phyloP scores from a whole-genome alignment of 1,140 invertebrate genomes.

The Drosophila sulfurigaster region DNA sequence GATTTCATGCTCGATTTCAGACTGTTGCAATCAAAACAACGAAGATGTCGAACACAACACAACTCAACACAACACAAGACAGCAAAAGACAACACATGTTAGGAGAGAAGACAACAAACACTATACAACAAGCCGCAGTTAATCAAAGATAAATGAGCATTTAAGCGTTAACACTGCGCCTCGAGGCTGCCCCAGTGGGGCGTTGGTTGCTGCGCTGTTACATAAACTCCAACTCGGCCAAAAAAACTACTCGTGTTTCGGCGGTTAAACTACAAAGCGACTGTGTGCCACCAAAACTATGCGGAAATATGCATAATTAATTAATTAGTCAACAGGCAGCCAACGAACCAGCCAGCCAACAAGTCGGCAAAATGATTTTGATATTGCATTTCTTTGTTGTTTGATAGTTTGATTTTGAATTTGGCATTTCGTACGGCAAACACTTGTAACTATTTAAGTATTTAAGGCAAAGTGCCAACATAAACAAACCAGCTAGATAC shows the following conservation, averaged over 20 bases:
- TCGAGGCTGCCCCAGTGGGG: slow-evolving; percentile 54
- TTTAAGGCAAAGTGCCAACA: slow-evolving; percentile 26
- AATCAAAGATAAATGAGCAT: slow-evolving; percentile 77
- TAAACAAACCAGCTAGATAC: slow-evolving; percentile 16
- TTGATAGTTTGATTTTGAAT: neutral
- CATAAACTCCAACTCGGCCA: slow-evolving; percentile 55
- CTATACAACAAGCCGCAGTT: slow-evolving; percentile 53
- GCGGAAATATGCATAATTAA: slow-evolving; percentile 77
- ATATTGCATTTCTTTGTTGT: slow-evolving; percentile 7
- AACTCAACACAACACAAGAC: slow-evolving; percentile 17
- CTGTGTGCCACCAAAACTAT: slow-evolving; percentile 54
- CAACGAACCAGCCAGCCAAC: neutral
- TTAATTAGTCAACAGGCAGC: slow-evolving; percentile 67
- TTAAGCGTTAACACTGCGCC: slow-evolving; percentile 72
- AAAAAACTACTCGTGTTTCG: slow-evolving; percentile 70
- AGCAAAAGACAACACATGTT: slow-evolving; percentile 11
- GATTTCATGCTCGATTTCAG: slow-evolving; percentile 45
- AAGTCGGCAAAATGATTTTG: slow-evolving; percentile 18
- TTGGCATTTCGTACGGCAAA: slow-evolving; percentile 57
- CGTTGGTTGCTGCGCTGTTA: slow-evolving; percentile 68
- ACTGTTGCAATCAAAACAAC: slow-evolving; percentile 39
- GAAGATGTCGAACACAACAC: slow-evolving; percentile 24
- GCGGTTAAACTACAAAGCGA: slow-evolving; percentile 70
- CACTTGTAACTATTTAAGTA: slow-evolving; percentile 24
- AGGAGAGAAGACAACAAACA: neutral